Evolutionary conservation across 2,113 vertebrate species (phyloP), one percentile per base, ranked within the genome.

Genomic region (Asarcornis scutulata): DNA sequence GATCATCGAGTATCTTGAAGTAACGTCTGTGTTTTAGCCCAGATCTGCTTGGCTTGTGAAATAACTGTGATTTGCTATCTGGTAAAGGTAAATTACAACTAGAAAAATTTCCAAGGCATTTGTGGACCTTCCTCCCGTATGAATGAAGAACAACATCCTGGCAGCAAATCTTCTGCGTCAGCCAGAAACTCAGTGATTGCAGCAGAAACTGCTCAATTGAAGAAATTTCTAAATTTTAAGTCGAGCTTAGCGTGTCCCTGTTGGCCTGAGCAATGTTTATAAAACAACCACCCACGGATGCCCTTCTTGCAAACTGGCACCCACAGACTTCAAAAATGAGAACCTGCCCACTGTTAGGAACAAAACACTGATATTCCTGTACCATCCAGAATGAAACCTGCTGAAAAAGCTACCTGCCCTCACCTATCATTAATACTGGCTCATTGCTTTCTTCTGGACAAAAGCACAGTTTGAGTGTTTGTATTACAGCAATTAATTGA

Each of bases 141-240:
- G 2, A 0, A 0, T 83, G n/a, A 64, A 10, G 13, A 77, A 3
- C 13, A 17, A 11, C 13, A 22, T 68, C 36, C 40, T n/a, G 69
- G 36, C 31, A 60, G 15, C 23, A 60, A 60, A n/a, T 21, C 75
- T 31, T 48, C 64, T 13, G 48, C 16, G 38, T 85, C 60, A 87
- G 38, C n/a, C 38, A 83, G 44, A 83, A 71, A 14, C 32, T 46
- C 66, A 11, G 46, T 25, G n/a, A 64, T 7, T 31, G 5, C 7
- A 83, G 36, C 46, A 81, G 69, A 72, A 85, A 59, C 25, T 23
- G 63, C 29, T 42, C n/a, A 50, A 46, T 2, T n/a, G 44, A 84
- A 84, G 10, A 69, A 69, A 40, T 52, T 23, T 56, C 16, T 14
- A n/a, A 82, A 27, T 27, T 60, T 23, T 44, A 13, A 21, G 20